A percentile compares a stretch with the other conserved stretches of the same genome.
These are phyloP conservation scores for Athalia rosae DNA, from an alignment of 2,888 invertebrate genomes.

Conservation along the genomic window DNA sequence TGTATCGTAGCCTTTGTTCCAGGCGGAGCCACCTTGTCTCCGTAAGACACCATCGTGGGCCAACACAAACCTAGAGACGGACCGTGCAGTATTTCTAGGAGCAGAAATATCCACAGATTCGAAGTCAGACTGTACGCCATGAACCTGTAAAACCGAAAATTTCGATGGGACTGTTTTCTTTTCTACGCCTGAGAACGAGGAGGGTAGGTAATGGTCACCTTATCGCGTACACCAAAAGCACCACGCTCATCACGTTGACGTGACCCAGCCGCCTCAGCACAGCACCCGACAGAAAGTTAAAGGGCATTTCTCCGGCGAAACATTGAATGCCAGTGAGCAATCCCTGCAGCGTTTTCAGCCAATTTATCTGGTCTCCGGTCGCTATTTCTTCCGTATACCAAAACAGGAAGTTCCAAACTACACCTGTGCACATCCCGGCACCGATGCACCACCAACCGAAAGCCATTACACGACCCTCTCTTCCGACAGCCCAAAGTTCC, in stretches of 20 bases:
- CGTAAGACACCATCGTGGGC: constrained; percentile 92
- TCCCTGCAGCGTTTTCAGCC: constrained; percentile 85
- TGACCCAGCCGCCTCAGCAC: constrained; percentile 80
- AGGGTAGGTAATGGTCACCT: constrained; percentile 60
- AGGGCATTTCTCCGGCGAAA: constrained; percentile 90
- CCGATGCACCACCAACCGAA: constrained; percentile 88
- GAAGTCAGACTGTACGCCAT: constrained; percentile 86
- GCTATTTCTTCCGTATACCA: constrained; percentile 88
- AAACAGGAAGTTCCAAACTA: constrained; percentile 92
- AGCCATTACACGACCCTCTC: constrained; percentile 75
- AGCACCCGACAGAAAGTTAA: constrained; percentile 85
- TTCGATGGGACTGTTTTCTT: neutral
- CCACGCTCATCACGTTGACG: constrained; percentile 87
- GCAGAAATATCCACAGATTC: constrained; percentile 89
- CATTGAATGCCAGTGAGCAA: constrained; percentile 84
- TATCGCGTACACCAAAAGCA: constrained; percentile 86
- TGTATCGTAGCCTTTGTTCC: constrained; percentile 91
- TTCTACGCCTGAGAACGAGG: neutral
- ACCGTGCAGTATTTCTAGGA: constrained; percentile 91
- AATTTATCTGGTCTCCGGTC: constrained; percentile 69
- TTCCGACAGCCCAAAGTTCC: constrained; percentile 62
- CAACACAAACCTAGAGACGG: constrained; percentile 92
- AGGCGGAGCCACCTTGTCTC: constrained; percentile 86
- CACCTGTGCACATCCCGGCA: constrained; percentile 88
- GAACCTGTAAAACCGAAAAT: constrained; percentile 75